phyloP scores from a whole-genome alignment of 2,888 invertebrate genomes.

The Dysmachus trigonus region DNA sequence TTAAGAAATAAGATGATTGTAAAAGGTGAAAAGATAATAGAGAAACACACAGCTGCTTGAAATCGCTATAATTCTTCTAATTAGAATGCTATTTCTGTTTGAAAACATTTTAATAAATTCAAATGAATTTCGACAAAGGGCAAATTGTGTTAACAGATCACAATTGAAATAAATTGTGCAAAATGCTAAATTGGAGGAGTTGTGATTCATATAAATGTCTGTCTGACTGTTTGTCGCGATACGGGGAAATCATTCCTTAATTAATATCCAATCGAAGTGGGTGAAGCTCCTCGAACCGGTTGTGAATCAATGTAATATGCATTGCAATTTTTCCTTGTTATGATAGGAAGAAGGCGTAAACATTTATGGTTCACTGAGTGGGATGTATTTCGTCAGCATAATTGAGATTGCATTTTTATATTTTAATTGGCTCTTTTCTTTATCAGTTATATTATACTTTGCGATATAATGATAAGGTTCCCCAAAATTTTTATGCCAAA shows the following conservation, averaged over 20 bases:
- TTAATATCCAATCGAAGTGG: background rate
- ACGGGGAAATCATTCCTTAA: background rate
- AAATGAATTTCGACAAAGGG: background rate
- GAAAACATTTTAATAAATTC: background rate
- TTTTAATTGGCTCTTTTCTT: background rate
- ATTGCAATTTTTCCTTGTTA: background rate
- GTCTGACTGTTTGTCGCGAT: background rate
- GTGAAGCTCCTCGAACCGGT: background rate
- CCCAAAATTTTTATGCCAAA: no score
- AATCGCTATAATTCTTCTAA: background rate
- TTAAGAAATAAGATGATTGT: no score
- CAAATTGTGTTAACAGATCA: background rate
- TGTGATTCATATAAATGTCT: background rate
- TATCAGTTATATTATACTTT: background rate
- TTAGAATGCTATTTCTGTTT: background rate
- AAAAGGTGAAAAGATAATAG: background rate
- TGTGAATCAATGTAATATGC: background rate
- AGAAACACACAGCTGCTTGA: background rate
- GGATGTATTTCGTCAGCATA: background rate
- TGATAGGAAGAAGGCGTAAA: background rate
- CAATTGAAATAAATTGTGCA: slow-evolving; percentile 16
- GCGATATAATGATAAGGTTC: background rate
- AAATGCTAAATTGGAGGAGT: background rate
- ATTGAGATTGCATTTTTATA: background rate
- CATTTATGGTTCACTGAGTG: background rate